These are phyloP conservation scores for Okamejei kenojei DNA, from an alignment of 2,797 vertebrate genomes.

Conservation along the genomic window DNA sequence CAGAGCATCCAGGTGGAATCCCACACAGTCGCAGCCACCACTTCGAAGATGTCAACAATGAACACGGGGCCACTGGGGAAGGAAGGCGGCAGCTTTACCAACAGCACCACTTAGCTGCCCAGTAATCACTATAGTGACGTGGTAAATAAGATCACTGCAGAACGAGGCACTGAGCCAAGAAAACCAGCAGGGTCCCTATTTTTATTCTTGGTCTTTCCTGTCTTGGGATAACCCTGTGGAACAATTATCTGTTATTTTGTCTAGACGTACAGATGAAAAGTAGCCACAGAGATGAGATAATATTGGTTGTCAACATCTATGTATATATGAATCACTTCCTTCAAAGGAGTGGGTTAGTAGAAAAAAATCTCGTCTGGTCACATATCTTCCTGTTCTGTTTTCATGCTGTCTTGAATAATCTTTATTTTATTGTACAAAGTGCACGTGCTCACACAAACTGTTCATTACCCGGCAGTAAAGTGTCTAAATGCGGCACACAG, in stretches of 20 bases:
- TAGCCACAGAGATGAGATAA: not conserved
- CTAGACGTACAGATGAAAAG: not conserved
- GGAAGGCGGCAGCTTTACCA: too few relatives aligned
- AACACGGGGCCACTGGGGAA: too few relatives aligned
- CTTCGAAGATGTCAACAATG: too few relatives aligned
- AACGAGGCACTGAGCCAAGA: not conserved
- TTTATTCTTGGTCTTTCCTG: not conserved
- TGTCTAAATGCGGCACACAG: not conserved
- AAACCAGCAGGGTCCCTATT: not conserved
- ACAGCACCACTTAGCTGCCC: too few relatives aligned
- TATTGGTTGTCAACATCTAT: not conserved
- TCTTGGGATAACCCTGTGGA: not conserved
- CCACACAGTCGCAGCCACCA: too few relatives aligned
- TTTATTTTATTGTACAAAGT: not conserved
- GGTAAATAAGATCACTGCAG: not conserved
- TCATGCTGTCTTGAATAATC: not conserved
- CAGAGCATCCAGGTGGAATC: too few relatives aligned
- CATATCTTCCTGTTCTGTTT: conserved; percentile 11
- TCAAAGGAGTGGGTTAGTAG: not conserved
- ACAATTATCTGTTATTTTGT: not conserved
- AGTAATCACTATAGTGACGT: not conserved
- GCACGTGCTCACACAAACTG: not conserved
- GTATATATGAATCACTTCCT: not conserved
- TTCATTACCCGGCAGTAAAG: not conserved
- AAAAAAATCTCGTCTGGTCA: not conserved